These are phyloP conservation scores for Amphiprion clarkii DNA, from an alignment of 2,797 vertebrate species.

Conservation along the genomic window DNA sequence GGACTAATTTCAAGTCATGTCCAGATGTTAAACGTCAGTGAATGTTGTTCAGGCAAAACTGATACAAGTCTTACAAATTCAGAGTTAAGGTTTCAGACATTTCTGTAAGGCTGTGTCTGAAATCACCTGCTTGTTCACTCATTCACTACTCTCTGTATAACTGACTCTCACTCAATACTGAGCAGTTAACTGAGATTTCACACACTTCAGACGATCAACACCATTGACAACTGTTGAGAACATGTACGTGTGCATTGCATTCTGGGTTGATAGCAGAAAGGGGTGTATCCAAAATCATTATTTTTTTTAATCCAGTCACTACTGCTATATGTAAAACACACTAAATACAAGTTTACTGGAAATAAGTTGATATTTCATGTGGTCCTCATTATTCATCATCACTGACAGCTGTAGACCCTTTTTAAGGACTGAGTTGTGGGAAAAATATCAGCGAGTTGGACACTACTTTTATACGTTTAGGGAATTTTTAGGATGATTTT, in stretches of 20 bases:
- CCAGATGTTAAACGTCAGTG: slow-evolving; percentile 27
- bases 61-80: background rate
- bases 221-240: background rate
- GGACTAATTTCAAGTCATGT: slow-evolving; percentile 23
- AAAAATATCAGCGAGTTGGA: too few species aligned
- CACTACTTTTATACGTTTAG: too few species aligned
- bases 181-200: background rate
- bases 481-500: too few species aligned
- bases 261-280: background rate
- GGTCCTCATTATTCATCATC: too few species aligned
- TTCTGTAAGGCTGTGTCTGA: background rate
- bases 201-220: background rate
- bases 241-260: background rate
- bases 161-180: background rate
- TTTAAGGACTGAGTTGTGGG: too few species aligned
- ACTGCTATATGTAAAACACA: too few species aligned
- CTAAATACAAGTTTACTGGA: too few species aligned
- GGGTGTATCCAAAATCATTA: too few species aligned
- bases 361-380: too few species aligned
- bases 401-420: too few species aligned
- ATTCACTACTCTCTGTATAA: background rate
- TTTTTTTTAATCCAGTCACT: too few species aligned
- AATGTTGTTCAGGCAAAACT: slow-evolving; percentile 8
- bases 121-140: background rate
- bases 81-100: background rate